A percentile compares a stretch with the other conserved stretches of the same genome.
Evolutionary conservation across 2,113 vertebrate species (phyloP).

Genomic region (Galeopterus variegatus): DNA sequence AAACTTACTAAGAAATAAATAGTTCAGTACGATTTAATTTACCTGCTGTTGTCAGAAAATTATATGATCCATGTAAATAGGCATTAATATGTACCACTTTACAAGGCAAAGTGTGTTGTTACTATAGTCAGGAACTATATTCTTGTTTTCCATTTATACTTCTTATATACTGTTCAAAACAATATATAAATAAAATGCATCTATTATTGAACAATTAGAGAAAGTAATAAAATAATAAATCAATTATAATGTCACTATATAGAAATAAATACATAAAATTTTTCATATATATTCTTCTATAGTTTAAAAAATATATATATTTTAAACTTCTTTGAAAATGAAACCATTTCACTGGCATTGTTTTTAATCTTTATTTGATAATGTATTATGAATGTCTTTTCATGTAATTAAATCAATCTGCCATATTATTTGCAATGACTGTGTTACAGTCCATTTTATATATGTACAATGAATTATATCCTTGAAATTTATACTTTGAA

Average conservation of each 20-base stretch:
- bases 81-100: background rate
- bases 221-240: constrained; percentile 1
- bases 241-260: background rate
- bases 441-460: background rate
- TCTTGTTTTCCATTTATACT: background rate
- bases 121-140: background rate
- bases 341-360: too few species aligned
- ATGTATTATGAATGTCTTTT: background rate
- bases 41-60: background rate
- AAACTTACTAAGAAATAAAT: background rate
- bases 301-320: background rate
- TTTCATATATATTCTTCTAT: background rate
- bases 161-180: background rate
- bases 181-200: background rate
- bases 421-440: background rate
- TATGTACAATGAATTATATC: background rate
- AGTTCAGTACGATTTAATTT: background rate
- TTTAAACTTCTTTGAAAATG: background rate
- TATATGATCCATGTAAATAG: background rate
- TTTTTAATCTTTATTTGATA: background rate
- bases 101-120: background rate
- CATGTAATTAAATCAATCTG: background rate
- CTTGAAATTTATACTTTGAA: background rate
- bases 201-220: background rate
- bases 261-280: constrained; percentile 18